These are phyloP conservation scores for Pocota personata DNA, from an alignment of 2,888 invertebrate species.

Conservation along the genomic window DNA sequence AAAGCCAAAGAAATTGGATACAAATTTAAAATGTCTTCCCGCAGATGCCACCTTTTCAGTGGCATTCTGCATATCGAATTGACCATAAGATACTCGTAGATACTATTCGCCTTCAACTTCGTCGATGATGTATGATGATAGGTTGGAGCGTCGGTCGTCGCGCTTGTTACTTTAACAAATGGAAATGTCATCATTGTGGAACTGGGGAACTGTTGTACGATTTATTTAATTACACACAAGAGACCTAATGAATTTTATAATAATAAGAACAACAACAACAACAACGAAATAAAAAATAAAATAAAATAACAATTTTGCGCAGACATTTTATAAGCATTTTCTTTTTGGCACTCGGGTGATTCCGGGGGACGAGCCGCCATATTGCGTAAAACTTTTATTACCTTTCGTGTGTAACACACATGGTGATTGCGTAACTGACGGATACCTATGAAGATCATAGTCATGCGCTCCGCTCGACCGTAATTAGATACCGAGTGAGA, in stretches of 20 bases:
- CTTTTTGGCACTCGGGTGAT: neutral
- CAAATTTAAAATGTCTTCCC: neutral
- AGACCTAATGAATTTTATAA: conserved; percentile 36
- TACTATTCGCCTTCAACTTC: neutral
- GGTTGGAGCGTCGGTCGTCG: neutral
- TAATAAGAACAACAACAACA: neutral
- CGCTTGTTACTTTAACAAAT: neutral
- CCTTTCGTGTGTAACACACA: conserved; percentile 21
- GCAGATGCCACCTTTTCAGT: conserved; percentile 9
- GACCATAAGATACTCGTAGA: neutral
- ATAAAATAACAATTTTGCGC: neutral
- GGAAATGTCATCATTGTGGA: conserved; percentile 1
- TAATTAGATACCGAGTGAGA: neutral
- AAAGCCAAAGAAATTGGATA: conserved; percentile 1
- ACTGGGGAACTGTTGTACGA: neutral
- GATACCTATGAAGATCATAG: neutral
- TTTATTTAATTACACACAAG: conserved; percentile 44
- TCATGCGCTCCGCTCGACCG: neutral
- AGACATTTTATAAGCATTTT: neutral
- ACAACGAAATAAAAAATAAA: neutral
- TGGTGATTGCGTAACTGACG: conserved; percentile 16
- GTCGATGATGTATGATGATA: neutral
- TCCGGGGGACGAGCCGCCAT: neutral
- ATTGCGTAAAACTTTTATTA: conserved; percentile 45
- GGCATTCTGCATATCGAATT: conserved; percentile 38